Base-by-base conservation (phyloP, 2,888 invertebrate genomes). In the Cataglyphis albicans region DNA sequence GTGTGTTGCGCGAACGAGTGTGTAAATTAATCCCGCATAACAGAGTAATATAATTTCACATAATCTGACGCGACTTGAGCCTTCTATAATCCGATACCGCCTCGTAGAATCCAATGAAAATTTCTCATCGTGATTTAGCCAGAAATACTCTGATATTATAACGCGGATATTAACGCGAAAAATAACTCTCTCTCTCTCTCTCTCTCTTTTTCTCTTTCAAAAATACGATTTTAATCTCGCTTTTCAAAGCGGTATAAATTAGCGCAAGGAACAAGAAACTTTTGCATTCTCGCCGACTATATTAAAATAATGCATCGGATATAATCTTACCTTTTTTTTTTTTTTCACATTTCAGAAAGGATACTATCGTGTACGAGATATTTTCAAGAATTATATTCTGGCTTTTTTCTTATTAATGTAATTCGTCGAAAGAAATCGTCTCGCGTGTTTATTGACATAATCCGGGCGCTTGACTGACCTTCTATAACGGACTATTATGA, bases 21-120 rank as follows among this genome's bases (percentile, higher is more conserved):
- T 73, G 82, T 82, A 87, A 88, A 87, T 87, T 88, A 89, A 89
- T 88, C 80, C 72, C 64, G 57, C 73, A 38, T 76, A 61, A 82
- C 63, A 67, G 52, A 52, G 35, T 74, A 85, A 86, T 84, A 75
- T 84, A 86, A 88, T 89, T 89, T 88, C 74, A 67, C 59, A 78
- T 84, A 86, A 89, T 87, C 86, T 68, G 86, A 83, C 83, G 75
- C 64, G 74, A 76, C 76, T 59, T 57, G 80, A 84, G 67, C 52
- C 55, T 48, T 48, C 72, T 72, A 83, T 85, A 85, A 85, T 84
- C 83, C 78, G 83, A 82, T 73, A 84, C 84, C 55, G 74, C 67
- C 70, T 63, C 64, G 55, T 76, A 48, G 41, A 55, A 73, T 59
- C 25, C 55, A 67, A 61, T 25, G 74, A 65, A 38, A 67, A 80